Evolutionary conservation across 2,797 vertebrate genomes (phyloP).

Genomic region (Oryzias sinensis): DNA sequence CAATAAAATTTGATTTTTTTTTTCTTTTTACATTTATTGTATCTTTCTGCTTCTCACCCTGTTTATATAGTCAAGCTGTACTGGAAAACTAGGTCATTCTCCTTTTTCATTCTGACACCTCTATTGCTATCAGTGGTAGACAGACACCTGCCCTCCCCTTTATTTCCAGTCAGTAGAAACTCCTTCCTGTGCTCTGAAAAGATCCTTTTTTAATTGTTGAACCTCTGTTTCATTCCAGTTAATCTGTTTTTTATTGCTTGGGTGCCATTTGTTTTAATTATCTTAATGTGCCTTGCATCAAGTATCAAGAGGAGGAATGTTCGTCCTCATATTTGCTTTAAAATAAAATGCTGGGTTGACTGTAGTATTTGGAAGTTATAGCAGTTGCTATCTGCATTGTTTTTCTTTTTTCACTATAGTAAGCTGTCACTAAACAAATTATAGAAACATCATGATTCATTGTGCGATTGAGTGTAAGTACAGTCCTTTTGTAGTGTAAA

Average conservation of each 20-base stretch:
- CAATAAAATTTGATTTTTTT: neutral
- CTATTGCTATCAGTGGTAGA: constrained; percentile 27
- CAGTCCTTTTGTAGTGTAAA: too few species aligned
- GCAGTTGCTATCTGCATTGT: too few species aligned
- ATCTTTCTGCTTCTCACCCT: constrained; percentile 4
- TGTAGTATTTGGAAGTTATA: too few species aligned
- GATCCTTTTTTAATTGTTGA: neutral
- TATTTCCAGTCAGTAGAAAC: constrained; percentile 32
- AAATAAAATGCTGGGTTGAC: too few species aligned
- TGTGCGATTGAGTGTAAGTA: too few species aligned
- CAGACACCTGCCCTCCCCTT: constrained; percentile 26
- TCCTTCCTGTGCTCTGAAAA: constrained; percentile 14
- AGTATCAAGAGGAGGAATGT: too few species aligned
- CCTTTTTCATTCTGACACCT: constrained; percentile 22
- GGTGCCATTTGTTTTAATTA: neutral
- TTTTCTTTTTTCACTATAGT: too few species aligned
- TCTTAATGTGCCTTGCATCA: too few species aligned
- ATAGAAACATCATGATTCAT: too few species aligned
- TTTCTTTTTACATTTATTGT: constrained; percentile 1
- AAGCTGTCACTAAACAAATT: too few species aligned
- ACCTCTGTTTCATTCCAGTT: constrained; percentile 1
- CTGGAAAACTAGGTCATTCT: constrained; percentile 44
- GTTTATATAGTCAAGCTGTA: constrained; percentile 14
- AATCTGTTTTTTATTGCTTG: neutral
- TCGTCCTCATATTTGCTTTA: too few species aligned